Percentiles rank a stretch among this genome's conserved stretches.
phyloP scores from a whole-genome alignment of 1,140 invertebrate genomes.

The Venturia canescens region DNA sequence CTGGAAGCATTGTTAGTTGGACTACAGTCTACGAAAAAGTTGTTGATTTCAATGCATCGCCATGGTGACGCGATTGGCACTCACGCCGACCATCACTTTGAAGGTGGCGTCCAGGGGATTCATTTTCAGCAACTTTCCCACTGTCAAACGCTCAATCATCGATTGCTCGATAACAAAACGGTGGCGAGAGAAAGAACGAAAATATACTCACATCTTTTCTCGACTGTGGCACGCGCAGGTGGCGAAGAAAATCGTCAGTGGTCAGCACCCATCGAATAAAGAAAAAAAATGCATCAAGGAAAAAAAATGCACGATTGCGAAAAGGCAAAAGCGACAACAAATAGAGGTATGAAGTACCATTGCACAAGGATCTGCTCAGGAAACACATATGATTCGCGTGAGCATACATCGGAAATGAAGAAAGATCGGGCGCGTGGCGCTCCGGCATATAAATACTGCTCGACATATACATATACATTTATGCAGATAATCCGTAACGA shows the following conservation, averaged over 20 bases:
- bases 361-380: not conserved
- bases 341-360: not conserved
- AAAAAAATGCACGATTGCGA: not conserved
- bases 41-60: too few relatives aligned
- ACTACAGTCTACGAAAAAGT: too few relatives aligned
- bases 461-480: not conserved
- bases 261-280: not conserved
- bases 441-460: slow-evolving; percentile 5
- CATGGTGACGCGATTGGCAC: too few relatives aligned
- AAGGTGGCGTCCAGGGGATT: too few relatives aligned
- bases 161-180: too few relatives aligned
- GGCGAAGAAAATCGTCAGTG: not conserved
- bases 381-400: not conserved
- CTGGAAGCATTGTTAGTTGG: too few relatives aligned
- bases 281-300: too few relatives aligned
- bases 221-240: not conserved
- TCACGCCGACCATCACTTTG: too few relatives aligned
- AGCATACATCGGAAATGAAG: slow-evolving; percentile 30
- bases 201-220: not conserved
- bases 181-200: not conserved
- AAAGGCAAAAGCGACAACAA: not conserved
- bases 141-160: too few relatives aligned
- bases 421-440: slow-evolving; percentile 35
- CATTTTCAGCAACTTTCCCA: too few relatives aligned
- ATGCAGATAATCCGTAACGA: slow-evolving; percentile 50